Percentiles rank a stretch among this genome's conserved stretches.
These are phyloP conservation scores for Ceratina japonica DNA, from an alignment of 1,140 invertebrate species.

Conservation along the genomic window DNA sequence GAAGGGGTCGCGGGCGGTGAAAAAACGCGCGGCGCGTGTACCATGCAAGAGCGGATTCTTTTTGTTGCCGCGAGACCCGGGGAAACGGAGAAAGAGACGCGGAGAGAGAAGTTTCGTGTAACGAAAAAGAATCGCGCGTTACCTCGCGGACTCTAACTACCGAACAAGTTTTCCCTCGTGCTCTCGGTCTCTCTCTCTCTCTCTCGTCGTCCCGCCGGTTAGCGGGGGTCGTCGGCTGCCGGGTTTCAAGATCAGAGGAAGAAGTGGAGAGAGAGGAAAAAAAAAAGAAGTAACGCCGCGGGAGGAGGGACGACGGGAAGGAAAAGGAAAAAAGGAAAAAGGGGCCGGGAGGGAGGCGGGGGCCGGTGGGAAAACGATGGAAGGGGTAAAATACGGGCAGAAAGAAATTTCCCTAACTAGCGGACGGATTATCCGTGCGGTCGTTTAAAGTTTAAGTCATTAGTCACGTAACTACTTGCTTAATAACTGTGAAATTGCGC, in stretches of 20 bases:
- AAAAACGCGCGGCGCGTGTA: constrained; percentile 27
- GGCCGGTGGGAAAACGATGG: too few relatives aligned
- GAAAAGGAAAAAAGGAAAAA: not conserved
- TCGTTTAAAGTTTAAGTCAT: constrained; percentile 46
- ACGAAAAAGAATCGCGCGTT: constrained; percentile 28
- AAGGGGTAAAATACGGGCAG: constrained; percentile 7
- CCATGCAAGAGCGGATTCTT: constrained; percentile 31
- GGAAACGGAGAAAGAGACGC: not conserved
- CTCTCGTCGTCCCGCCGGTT: not conserved
- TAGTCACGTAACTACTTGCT: constrained; percentile 43
- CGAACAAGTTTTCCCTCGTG: constrained; percentile 43
- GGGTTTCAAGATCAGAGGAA: constrained; percentile 33
- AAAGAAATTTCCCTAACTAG: constrained; percentile 37
- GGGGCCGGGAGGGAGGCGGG: not conserved
- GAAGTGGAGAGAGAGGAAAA: not conserved
- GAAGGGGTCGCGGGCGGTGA: constrained; percentile 19
- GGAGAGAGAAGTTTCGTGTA: constrained; percentile 27
- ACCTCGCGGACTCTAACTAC: constrained; percentile 35
- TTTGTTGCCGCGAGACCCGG: constrained; percentile 27
- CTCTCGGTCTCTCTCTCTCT: not conserved
- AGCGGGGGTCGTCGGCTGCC: not conserved
- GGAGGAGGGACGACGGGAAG: too few relatives aligned
- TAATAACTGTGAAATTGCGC: constrained; percentile 47
- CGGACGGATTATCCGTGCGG: constrained; percentile 14
- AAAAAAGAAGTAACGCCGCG: not conserved